Evolutionary conservation across 2,797 vertebrate genomes (phyloP).

Genomic region (Neoniphon sammara): DNA sequence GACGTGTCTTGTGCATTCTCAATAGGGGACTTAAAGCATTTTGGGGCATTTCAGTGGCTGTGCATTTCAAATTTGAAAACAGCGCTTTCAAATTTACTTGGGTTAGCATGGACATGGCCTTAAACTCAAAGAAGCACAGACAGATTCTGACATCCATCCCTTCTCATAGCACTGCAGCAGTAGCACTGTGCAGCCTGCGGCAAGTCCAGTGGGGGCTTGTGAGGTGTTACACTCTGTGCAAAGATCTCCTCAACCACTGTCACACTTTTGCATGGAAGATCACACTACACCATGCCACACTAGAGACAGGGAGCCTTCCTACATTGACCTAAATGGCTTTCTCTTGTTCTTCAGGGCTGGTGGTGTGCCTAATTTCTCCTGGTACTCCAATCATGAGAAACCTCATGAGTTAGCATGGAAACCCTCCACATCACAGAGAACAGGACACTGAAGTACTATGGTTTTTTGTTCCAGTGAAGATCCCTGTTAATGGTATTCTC

Average conservation of each 20-base stretch:
- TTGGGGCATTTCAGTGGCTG: no score
- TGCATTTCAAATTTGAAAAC: no score
- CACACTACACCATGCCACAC: conserved; percentile 25
- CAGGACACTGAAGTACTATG: background rate
- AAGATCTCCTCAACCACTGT: background rate
- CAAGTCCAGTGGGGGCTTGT: conserved; percentile 15
- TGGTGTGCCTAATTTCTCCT: conserved; percentile 47
- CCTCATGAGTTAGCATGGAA: conserved; percentile 51
- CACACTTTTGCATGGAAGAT: conserved; percentile 37
- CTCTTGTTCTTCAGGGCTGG: conserved; percentile 65
- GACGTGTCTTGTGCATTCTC: no score
- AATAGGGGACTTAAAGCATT: no score
- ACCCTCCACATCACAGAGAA: conserved; percentile 35
- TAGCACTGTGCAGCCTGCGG: background rate
- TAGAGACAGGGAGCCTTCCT: conserved; percentile 14
- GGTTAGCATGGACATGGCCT: no score
- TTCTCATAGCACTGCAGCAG: background rate
- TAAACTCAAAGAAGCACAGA: background rate
- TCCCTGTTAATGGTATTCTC: background rate
- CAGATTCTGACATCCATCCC: conserved; percentile 6
- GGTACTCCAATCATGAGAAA: conserved; percentile 48
- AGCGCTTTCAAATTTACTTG: no score
- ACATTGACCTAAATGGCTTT: conserved; percentile 76
- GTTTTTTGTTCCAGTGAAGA: conserved; percentile 24
- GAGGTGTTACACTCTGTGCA: conserved; percentile 21